Conservation (phyloP, 1,140 invertebrate genomes). For the Bilobella aurantiaca region DNA sequence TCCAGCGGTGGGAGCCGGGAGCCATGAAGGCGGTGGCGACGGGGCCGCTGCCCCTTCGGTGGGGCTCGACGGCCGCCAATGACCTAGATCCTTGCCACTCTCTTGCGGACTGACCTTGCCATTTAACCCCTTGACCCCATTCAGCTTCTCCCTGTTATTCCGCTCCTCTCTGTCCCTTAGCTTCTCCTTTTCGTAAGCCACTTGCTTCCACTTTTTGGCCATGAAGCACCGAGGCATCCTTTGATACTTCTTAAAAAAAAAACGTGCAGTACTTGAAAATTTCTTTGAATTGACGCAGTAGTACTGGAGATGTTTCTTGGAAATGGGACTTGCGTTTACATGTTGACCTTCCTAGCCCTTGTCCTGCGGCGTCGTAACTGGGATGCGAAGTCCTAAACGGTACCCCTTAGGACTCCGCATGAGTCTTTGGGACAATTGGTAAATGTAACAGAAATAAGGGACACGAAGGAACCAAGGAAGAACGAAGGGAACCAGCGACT, state of each 20-base stretch:
- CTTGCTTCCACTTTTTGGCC: conserved; percentile 79
- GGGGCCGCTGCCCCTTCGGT: conserved; percentile 32
- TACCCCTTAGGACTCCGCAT: not conserved
- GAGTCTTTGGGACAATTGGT: not conserved
- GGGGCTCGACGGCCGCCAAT: conserved; percentile 29
- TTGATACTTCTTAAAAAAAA: not conserved
- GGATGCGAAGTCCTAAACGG: not conserved
- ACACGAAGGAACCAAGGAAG: not conserved
- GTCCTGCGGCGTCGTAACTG: not conserved
- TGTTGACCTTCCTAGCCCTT: not conserved
- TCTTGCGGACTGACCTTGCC: not conserved
- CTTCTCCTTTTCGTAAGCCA: conserved; percentile 30
- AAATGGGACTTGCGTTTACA: too few relatives aligned
- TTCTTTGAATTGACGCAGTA: not conserved
- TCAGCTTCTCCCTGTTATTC: conserved; percentile 21
- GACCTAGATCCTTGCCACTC: conserved; percentile 10
- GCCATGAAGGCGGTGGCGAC: conserved; percentile 32
- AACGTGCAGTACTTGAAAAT: not conserved
- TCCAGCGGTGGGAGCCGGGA: conserved; percentile 33
- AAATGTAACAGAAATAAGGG: not conserved
- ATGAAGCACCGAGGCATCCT: conserved; percentile 73
- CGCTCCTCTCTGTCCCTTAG: conserved; percentile 12
- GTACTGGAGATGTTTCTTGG: not conserved
- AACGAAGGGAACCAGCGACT: not conserved
- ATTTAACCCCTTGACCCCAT: not conserved